phyloP scores from a whole-genome alignment of 2,888 invertebrate genomes.

The Nemotelus pantherinus region DNA sequence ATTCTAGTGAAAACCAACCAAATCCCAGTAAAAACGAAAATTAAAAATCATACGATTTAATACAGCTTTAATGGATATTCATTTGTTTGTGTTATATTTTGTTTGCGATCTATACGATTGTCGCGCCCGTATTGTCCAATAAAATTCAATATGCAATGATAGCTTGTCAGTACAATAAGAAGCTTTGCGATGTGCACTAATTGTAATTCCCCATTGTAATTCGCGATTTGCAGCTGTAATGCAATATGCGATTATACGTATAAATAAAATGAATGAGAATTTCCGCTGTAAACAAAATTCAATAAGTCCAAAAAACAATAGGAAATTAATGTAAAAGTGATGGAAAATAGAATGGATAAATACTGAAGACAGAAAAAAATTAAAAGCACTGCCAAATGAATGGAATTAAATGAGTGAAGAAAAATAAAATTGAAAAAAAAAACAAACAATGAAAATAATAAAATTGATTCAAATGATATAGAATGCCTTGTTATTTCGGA shows the following conservation, averaged over 20 bases:
- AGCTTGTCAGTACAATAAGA: background rate
- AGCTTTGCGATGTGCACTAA: background rate
- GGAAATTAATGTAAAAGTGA: background rate
- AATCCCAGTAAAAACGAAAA: background rate
- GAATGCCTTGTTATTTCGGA: too few relatives aligned
- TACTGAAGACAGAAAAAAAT: background rate
- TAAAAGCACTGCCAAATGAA: slow-evolving; percentile 36
- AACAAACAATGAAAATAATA: slow-evolving; percentile 1
- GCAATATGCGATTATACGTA: background rate
- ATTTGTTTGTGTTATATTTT: background rate
- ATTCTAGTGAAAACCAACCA: background rate
- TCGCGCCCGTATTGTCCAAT: too few relatives aligned
- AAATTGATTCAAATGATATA: background rate
- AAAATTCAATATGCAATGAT: too few relatives aligned
- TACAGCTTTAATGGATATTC: slow-evolving; percentile 26
- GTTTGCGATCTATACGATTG: too few relatives aligned
- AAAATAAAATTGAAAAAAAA: slow-evolving; percentile 27
- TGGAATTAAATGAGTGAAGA: slow-evolving; percentile 21
- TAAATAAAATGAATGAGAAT: background rate
- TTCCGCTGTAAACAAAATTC: background rate
- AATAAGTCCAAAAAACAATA: background rate
- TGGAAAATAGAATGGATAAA: slow-evolving; percentile 5
- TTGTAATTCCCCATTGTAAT: background rate
- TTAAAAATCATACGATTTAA: slow-evolving; percentile 9
- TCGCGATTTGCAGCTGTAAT: background rate